Evolutionary conservation across 2,888 invertebrate genomes (phyloP), one percentile per base, ranked within the genome.

Genomic region (Tiphia femorata): DNA sequence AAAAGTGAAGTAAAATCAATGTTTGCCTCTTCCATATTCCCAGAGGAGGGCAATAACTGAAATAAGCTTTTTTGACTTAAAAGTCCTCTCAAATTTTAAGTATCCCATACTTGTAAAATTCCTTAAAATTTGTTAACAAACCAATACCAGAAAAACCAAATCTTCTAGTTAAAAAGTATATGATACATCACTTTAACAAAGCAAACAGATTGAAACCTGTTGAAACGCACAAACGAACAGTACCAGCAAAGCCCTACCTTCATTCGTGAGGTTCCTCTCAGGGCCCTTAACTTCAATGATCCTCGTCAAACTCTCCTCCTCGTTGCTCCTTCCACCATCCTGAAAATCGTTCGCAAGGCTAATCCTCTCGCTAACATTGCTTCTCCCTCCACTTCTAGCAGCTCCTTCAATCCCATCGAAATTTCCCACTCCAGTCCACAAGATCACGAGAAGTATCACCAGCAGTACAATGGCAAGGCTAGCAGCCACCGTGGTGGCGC

Each of bases 381-480:
- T n/a, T n/a, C n/a, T n/a, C n/a, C n/a, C n/a, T n/a, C n/a, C n/a
- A n/a, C n/a, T n/a, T n/a, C n/a, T n/a, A n/a, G n/a, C n/a, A n/a
- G 46, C 33, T 21, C 14, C 21, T 14, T 51, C 37, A 30, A 57
- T 46, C 33, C 25, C 30, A 1, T 12, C 41, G n/a, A 23, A 29
- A 33, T 29, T 41, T 19, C 58, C 55, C 33, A 68, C 60, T 35
- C 72, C 61, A 10, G 73, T 67, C 76, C 75, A 76, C 10, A 77
- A 25, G 7, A 77, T 55, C 54, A 72, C 69, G 23, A 77, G 47
- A 12, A 76, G 57, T 33, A 75, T 57, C 33, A 76, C 65, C 20
- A 77, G 64, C n/a, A 76, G 51, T 19, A 72, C 49, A 17, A 76
- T 73, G 47, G 66, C 65, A 21, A 77, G 38, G 6, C 49, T 54